A percentile compares a stretch with the other conserved stretches of the same genome.
phyloP scores from a whole-genome alignment of 2,888 invertebrate species.

The Tiliacea aurago region DNA sequence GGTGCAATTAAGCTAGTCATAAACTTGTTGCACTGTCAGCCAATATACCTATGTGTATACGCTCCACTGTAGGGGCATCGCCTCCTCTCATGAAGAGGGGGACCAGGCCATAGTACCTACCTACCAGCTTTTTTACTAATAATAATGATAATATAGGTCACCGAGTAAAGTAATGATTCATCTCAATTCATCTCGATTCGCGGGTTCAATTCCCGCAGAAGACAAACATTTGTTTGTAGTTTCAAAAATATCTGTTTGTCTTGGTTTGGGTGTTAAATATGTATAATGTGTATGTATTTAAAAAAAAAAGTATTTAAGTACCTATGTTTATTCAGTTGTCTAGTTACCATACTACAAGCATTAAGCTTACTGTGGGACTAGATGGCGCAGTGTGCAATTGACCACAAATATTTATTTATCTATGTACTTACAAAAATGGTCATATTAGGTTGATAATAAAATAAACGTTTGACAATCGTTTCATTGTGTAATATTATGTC shows the following conservation, averaged over 20 bases:
- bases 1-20: constrained; percentile 18
- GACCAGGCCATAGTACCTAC: constrained; percentile 18
- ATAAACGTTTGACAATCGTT: constrained; percentile 24
- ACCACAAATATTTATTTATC: constrained; percentile 20
- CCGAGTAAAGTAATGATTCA: constrained; percentile 20
- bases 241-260: constrained; percentile 21
- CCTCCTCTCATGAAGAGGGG: constrained; percentile 25
- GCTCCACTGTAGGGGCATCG: constrained; percentile 20
- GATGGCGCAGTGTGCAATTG: constrained; percentile 22
- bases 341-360: constrained; percentile 18
- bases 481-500: constrained; percentile 22
- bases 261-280: constrained; percentile 17
- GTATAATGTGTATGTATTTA: constrained; percentile 16
- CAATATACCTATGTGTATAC: constrained; percentile 22
- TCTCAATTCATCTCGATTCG: constrained; percentile 8
- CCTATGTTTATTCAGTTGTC: constrained; percentile 20
- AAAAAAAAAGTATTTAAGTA: constrained; percentile 12
- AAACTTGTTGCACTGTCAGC: constrained; percentile 19
- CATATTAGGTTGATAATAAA: constrained; percentile 21
- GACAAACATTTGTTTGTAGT: constrained; percentile 20
- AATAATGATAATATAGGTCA: constrained; percentile 21
- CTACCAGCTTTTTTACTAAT: constrained; percentile 22
- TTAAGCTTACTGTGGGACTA: constrained; percentile 24
- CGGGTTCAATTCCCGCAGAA: constrained; percentile 19
- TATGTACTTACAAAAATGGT: constrained; percentile 18